Base-by-base conservation (phyloP, 2,113 vertebrate genomes). In the Chaetodon trifascialis region DNA sequence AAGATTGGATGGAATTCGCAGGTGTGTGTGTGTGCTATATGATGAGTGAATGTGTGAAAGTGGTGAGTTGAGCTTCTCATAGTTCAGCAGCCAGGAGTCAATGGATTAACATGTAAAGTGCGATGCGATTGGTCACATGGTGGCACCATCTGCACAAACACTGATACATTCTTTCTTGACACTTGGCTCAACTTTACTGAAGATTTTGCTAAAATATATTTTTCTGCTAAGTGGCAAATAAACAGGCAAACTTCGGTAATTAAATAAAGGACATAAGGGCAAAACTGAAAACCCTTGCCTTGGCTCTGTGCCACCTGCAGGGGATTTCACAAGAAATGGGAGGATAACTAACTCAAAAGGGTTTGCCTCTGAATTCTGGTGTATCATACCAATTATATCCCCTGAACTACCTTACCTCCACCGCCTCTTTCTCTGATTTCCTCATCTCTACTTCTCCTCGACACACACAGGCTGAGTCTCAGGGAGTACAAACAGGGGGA, bases 401-500 rank as follows among this genome's bases (percentile, higher is more conserved):
- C 34, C 67, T 74, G 52, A 85, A 54, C 63, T 77, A 30, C 5
- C 15, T 16, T 54, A 52, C 38, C 21, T n/a, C 60, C 65, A 82
- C 38, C 30, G 25, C n/a, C 21, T 63, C 14, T 25, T 44, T 30
- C 23, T 76, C 73, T 67, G 12, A 16, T 79, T 8, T 14, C 5
- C 34, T 47, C 59, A 60, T 38, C 56, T 15, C 49, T 63, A 58
- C 55, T 11, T 7, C 56, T 8, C 10, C 17, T 16, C 9, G 47
- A 44, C 49, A 38, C 30, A n/a, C 19, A 69, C 49, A 51, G 5
- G 51, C 59, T 44, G 42, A 66, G 62, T 71, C 42, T 73, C 59
- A 68, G 21, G 36, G 19, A 65, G 66, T 73, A 84, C 73, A 84
- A 85, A 91, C 79, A 44, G 38, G 66, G 49, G 64, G 73, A 80